Evolutionary conservation across 2,113 vertebrate species (phyloP), one percentile per base, ranked within the genome.

Genomic region (Platichthys stellatus): DNA sequence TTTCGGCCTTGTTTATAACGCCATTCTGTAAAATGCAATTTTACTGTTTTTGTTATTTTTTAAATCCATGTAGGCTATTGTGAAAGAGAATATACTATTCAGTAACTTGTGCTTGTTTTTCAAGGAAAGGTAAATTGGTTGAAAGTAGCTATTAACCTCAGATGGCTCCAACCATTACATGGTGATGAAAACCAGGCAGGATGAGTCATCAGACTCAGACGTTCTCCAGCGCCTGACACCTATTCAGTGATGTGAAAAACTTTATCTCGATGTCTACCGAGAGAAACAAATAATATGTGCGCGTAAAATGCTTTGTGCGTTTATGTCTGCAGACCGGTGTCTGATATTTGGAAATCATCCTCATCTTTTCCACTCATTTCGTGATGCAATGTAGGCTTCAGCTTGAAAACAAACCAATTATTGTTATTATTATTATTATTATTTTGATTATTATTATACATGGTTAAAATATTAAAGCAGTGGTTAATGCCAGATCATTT

Each of bases 101-200:
- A 11, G 9, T 31, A 10, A 8, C 12, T 51, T 57, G 10, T 23
- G 40, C 28, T 75, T 79, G 59, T 62, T 84, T 86, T 83, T 73
- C 65, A 58, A 61, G 54, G 66, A 77, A 78, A 49, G 62, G 0
- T 0, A 31, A 3, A 84, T 74, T 74, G 14, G 54, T 56, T 78
- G 56, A 76, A 76, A 85, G 35, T 45, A 28, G 72, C 21, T 65
- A 82, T 79, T 88, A 89, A 76, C 78, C 80, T 77, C 26, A 62
- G 28, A 66, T 66, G 80, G 28, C 66, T 73, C 14, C 45, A 70
- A 21, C 61, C 17, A 67, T 72, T 75, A 62, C 38, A 80, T 49
- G 74, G 70, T 13, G 57, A 75, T 64, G 62, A 62, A 56, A 56
- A 80, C 75, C 23, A 76, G 53, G 45, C 26, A 47, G 75, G 63